phyloP scores from a whole-genome alignment of 2,888 invertebrate genomes.

The Hyppa rectilinea region DNA sequence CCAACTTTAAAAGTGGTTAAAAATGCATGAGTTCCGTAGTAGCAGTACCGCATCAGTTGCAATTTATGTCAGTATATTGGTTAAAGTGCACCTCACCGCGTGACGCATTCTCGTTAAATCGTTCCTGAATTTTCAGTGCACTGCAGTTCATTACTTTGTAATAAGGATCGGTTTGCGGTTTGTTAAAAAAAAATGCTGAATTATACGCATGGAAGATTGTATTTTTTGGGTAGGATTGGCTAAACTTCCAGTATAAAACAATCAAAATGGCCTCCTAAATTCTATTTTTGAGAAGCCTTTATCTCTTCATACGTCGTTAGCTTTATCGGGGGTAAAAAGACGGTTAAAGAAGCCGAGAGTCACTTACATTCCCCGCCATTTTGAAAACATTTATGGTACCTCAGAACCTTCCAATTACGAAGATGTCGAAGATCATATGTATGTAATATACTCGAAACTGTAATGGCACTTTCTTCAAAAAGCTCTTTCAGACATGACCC shows the following conservation, averaged over 20 bases:
- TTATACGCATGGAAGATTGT: slow-evolving; percentile 1
- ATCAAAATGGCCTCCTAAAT: too few relatives aligned
- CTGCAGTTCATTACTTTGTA: slow-evolving; percentile 59
- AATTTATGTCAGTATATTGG: slow-evolving; percentile 55
- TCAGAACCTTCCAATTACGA: too few relatives aligned
- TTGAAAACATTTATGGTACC: too few relatives aligned
- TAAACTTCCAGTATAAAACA: not conserved
- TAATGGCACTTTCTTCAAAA: too few relatives aligned
- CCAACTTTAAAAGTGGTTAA: slow-evolving; percentile 49
- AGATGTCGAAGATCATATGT: too few relatives aligned
- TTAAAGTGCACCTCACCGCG: slow-evolving; percentile 46
- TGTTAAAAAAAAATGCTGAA: slow-evolving; percentile 22
- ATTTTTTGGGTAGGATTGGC: not conserved
- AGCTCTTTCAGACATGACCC: too few relatives aligned
- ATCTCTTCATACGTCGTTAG: too few relatives aligned
- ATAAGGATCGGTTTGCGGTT: slow-evolving; percentile 34
- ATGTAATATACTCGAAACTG: too few relatives aligned
- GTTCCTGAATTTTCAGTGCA: slow-evolving; percentile 50
- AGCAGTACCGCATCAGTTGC: slow-evolving; percentile 32
- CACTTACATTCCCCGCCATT: too few relatives aligned
- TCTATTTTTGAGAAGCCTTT: too few relatives aligned
- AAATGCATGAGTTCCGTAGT: slow-evolving; percentile 33
- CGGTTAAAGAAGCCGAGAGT: too few relatives aligned
- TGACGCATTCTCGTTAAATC: slow-evolving; percentile 55
- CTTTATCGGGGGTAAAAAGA: too few relatives aligned